phyloP scores from a whole-genome alignment of 1,140 invertebrate species.

The Arion vulgaris region DNA sequence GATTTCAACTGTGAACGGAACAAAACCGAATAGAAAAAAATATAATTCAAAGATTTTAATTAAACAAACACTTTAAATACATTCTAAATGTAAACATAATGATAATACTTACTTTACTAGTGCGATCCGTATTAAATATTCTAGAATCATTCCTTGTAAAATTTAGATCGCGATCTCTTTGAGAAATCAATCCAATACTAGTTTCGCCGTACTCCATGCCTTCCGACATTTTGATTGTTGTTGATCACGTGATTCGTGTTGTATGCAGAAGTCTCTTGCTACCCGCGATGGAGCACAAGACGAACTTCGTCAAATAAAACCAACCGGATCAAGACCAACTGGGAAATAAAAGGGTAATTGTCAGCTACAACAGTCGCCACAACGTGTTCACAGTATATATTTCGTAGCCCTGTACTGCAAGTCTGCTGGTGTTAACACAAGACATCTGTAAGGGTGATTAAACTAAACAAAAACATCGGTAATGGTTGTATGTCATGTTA shows the following conservation, averaged over 20 bases:
- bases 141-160: conserved; percentile 48
- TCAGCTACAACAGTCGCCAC: too few relatives aligned
- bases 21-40: not conserved
- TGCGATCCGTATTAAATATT: conserved; percentile 53
- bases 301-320: too few relatives aligned
- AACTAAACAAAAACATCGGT: too few relatives aligned
- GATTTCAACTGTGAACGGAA: not conserved
- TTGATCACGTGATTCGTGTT: conserved; percentile 54
- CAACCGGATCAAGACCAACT: too few relatives aligned
- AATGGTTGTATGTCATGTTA: too few relatives aligned
- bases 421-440: too few relatives aligned
- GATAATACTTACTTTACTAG: conserved; percentile 51
- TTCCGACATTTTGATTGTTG: conserved; percentile 63
- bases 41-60: not conserved
- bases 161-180: conserved; percentile 53
- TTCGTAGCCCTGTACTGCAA: too few relatives aligned
- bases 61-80: not conserved
- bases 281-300: too few relatives aligned
- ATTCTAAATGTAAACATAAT: not conserved
- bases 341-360: too few relatives aligned
- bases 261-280: too few relatives aligned
- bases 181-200: conserved; percentile 53
- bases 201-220: conserved; percentile 54
- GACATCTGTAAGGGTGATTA: too few relatives aligned
- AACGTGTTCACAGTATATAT: too few relatives aligned